Evolutionary conservation across 1,140 invertebrate species (phyloP).

Genomic region (Habropoda laboriosa): DNA sequence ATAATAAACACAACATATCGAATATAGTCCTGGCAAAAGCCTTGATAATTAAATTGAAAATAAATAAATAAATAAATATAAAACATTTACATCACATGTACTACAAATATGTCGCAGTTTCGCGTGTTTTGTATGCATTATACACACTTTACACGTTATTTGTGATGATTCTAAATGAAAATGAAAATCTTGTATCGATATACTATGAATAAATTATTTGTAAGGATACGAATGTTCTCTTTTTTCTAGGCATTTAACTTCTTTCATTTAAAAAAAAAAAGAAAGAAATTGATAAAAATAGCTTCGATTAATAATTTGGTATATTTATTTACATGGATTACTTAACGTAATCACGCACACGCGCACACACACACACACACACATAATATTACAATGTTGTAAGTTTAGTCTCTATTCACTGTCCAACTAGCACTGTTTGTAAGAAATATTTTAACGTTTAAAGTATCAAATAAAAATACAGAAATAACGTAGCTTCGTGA

Average conservation of each 20-base stretch:
- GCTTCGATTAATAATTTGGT: slow-evolving; percentile 42
- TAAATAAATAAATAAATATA: no score
- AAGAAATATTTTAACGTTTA: slow-evolving; percentile 19
- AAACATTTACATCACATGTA: slow-evolving; percentile 37
- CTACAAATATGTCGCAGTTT: slow-evolving; percentile 30
- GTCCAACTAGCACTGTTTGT: slow-evolving; percentile 28
- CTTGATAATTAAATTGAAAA: slow-evolving; percentile 31
- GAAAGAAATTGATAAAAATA: not conserved
- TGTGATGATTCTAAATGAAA: slow-evolving; percentile 61
- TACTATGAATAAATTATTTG: slow-evolving; percentile 71
- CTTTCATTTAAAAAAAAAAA: not conserved
- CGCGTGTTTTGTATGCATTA: slow-evolving; percentile 66
- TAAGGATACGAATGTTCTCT: slow-evolving; percentile 47
- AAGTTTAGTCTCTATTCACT: slow-evolving; percentile 31
- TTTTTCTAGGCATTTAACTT: not conserved
- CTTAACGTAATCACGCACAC: slow-evolving; percentile 41
- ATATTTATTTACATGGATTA: slow-evolving; percentile 66
- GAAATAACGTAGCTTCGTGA: not conserved
- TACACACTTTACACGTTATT: slow-evolving; percentile 68
- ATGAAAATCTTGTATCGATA: slow-evolving; percentile 61
- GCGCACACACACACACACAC: slow-evolving; percentile 3
- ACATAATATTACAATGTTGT: slow-evolving; percentile 50
- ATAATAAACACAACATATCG: slow-evolving; percentile 60
- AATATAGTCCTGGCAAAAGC: slow-evolving; percentile 38
- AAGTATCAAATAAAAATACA: slow-evolving; percentile 15